These are phyloP conservation scores for Aldabrachelys gigantea DNA, from an alignment of 2,113 vertebrate genomes.

Conservation along the genomic window DNA sequence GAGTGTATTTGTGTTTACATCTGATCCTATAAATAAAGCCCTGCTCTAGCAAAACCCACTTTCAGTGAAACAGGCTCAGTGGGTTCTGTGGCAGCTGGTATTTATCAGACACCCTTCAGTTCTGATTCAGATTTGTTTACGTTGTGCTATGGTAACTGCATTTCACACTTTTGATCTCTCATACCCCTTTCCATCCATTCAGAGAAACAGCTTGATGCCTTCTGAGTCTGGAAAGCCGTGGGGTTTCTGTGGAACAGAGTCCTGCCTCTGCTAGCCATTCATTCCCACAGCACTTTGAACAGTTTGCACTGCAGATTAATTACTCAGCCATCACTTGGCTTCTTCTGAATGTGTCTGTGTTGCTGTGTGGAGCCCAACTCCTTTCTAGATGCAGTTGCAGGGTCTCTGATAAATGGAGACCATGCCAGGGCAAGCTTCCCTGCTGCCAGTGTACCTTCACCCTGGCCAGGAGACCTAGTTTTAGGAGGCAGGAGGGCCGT, in stretches of 20 bases:
- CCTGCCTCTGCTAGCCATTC: neutral
- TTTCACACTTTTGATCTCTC: neutral
- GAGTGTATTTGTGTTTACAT: fast-evolving
- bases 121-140: neutral
- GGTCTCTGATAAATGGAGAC: neutral
- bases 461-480: neutral
- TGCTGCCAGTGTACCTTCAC: neutral
- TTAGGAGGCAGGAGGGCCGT: neutral
- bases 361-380: neutral
- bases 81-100: neutral
- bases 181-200: too few relatives aligned
- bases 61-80: neutral
- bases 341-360: neutral
- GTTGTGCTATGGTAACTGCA: neutral
- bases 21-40: neutral
- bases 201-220: neutral
- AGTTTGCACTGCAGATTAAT: neutral
- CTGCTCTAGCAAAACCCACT: neutral
- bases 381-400: neutral
- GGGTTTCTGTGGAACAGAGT: neutral
- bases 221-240: neutral
- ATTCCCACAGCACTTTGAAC: neutral
- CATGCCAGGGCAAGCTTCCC: neutral
- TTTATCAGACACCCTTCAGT: neutral
- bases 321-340: neutral